Conservation (phyloP, 2,888 invertebrate species). For the Embidobia sp. region DNA sequence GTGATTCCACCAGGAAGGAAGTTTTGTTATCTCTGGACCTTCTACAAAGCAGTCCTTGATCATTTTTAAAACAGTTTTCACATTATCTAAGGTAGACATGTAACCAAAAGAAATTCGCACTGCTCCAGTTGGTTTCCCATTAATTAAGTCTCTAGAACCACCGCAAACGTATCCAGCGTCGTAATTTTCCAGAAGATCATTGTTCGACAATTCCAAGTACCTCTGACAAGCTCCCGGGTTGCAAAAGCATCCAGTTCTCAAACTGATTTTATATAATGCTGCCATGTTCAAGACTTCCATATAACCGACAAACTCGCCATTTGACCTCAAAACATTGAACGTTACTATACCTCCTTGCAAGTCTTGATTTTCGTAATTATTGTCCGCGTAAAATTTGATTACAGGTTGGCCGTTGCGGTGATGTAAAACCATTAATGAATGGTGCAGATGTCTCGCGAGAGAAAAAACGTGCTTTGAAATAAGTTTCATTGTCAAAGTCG, state of each 20-base stretch:
- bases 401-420: constrained; percentile 89
- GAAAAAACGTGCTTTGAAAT: constrained; percentile 89
- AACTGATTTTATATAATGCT: constrained; percentile 90
- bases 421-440: constrained; percentile 84
- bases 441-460: constrained; percentile 88
- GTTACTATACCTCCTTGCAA: constrained; percentile 93
- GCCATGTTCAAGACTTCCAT: constrained; percentile 95
- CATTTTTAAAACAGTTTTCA: constrained; percentile 87
- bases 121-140: constrained; percentile 95
- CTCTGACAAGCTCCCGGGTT: constrained; percentile 97
- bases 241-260: constrained; percentile 98
- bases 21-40: constrained; percentile 79
- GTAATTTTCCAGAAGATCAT: constrained; percentile 89
- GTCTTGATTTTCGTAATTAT: constrained; percentile 84
- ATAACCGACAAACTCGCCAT: constrained; percentile 92
- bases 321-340: constrained; percentile 91
- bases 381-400: constrained; percentile 88
- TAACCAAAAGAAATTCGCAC: constrained; percentile 96
- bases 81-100: constrained; percentile 89
- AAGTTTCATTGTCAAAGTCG: constrained; percentile 83
- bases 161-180: constrained; percentile 96
- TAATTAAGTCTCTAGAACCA: constrained; percentile 91
- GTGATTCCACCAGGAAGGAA: constrained; percentile 75
- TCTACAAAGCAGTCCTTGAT: constrained; percentile 89
- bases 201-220: constrained; percentile 87